Percentiles rank a stretch among this genome's conserved stretches.
Evolutionary conservation across 2,888 invertebrate genomes (phyloP).

Genomic region (Metopia argyrocephala): DNA sequence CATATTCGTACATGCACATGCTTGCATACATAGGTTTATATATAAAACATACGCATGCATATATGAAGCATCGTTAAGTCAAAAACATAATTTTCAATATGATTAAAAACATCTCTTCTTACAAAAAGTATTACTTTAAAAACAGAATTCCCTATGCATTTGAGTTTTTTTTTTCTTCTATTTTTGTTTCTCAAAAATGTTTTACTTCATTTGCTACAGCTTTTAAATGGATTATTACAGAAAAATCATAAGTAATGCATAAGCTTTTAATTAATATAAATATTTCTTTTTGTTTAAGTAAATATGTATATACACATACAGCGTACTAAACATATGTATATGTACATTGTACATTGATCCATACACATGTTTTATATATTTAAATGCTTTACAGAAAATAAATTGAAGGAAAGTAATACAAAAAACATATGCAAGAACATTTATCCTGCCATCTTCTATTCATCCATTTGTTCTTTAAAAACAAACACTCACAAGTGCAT

Average conservation of each 20-base stretch:
- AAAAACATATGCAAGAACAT: too few species aligned
- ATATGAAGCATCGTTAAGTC: too few species aligned
- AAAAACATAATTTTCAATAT: background rate
- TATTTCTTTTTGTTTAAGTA: constrained; percentile 27
- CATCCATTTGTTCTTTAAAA: background rate
- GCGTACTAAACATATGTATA: background rate
- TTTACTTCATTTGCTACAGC: constrained; percentile 11
- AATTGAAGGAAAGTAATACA: constrained; percentile 13
- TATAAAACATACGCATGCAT: background rate
- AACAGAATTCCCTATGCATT: background rate
- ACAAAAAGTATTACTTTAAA: background rate
- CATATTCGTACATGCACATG: too few species aligned
- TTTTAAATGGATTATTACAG: constrained; percentile 20
- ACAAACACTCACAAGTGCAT: constrained; percentile 28
- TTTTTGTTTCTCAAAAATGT: constrained; percentile 9
- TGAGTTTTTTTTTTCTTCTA: background rate
- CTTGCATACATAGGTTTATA: too few species aligned
- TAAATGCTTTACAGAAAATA: constrained; percentile 29
- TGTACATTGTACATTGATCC: too few species aligned
- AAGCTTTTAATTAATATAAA: constrained; percentile 49
- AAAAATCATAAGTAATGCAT: constrained; percentile 35
- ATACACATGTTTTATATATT: background rate
- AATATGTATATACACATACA: background rate
- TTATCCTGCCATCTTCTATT: background rate
- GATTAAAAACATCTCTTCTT: background rate